A percentile compares a stretch with the other conserved stretches of the same genome.
phyloP scores from a whole-genome alignment of 2,113 vertebrate species.

The Thalassoma bifasciatum region DNA sequence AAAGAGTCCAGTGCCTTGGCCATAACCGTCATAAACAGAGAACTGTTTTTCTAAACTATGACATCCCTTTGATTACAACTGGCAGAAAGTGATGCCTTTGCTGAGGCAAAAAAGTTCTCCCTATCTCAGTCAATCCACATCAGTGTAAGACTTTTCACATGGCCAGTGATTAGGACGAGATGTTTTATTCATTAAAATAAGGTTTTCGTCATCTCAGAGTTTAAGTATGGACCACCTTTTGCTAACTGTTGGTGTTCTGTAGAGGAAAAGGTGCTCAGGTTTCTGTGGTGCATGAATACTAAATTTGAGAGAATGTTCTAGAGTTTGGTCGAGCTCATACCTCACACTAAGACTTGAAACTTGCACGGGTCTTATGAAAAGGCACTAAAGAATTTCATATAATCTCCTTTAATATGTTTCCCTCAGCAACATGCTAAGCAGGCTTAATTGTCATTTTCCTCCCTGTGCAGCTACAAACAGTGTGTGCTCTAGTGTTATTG shows the following conservation, averaged over 20 bases:
- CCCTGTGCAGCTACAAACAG: conserved; percentile 32
- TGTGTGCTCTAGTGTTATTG: conserved; percentile 28
- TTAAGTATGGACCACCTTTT: neutral
- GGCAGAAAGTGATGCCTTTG: too few relatives aligned
- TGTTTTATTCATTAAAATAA: neutral
- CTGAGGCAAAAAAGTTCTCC: too few relatives aligned
- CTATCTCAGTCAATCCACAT: too few relatives aligned
- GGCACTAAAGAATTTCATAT: conserved; percentile 73
- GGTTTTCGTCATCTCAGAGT: neutral
- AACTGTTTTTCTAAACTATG: too few relatives aligned
- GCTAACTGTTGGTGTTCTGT: neutral
- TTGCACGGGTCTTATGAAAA: conserved; percentile 63
- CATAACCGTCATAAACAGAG: too few relatives aligned
- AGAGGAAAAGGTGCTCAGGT: neutral
- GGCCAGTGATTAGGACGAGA: neutral
- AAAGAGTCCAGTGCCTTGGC: too few relatives aligned
- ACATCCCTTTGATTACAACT: too few relatives aligned
- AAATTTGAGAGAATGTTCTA: conserved; percentile 27
- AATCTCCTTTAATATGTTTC: conserved; percentile 75
- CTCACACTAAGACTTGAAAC: conserved; percentile 58
- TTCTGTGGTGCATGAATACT: neutral
- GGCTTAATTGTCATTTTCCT: conserved; percentile 73
- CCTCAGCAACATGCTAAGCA: conserved; percentile 62
- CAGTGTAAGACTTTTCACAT: neutral
- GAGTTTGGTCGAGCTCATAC: conserved; percentile 29